Conservation (phyloP, 1,140 invertebrate species). For the Papilio dardanus region DNA sequence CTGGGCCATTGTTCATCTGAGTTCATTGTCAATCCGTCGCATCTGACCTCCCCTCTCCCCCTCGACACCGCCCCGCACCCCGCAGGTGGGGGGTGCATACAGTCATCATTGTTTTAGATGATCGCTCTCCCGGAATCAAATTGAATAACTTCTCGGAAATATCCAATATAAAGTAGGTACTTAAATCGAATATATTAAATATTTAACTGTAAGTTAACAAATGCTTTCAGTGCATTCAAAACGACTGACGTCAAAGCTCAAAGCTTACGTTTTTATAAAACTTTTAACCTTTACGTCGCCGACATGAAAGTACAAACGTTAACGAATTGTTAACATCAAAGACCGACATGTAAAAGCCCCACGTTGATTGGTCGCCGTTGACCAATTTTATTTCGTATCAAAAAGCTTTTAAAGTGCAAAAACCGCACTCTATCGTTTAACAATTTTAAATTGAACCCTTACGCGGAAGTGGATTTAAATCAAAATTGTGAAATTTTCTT, state of each 20-base stretch:
- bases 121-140: neutral
- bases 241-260: neutral
- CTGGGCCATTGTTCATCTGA: neutral
- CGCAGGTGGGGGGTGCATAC: neutral
- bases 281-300: neutral
- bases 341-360: neutral
- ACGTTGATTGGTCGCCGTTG: neutral
- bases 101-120: neutral
- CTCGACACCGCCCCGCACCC: too few species aligned
- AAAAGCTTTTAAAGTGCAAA: neutral
- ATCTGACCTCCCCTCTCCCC: neutral
- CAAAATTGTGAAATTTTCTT: neutral
- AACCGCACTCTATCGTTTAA: neutral
- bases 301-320: neutral
- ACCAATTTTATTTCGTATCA: neutral
- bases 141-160: too few species aligned
- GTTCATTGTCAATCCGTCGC: neutral
- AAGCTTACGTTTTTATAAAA: neutral
- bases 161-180: neutral
- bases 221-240: neutral
- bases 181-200: neutral
- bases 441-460: neutral
- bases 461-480: neutral
- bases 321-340: neutral
- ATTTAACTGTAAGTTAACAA: neutral